Evolutionary conservation across 2,113 vertebrate genomes (phyloP).

Genomic region (Clarias magur): DNA sequence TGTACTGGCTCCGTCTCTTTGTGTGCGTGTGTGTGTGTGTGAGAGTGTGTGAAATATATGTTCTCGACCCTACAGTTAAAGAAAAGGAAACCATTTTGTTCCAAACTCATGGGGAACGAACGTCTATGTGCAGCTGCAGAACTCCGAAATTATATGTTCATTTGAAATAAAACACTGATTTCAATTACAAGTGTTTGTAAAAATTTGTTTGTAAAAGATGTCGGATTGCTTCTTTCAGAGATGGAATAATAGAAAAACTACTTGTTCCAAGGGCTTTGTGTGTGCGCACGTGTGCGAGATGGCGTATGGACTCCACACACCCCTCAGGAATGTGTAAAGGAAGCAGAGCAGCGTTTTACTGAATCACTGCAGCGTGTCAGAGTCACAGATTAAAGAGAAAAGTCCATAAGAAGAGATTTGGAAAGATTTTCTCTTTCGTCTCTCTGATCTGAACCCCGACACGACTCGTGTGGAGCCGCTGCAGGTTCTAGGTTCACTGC

Average conservation of each 20-base stretch:
- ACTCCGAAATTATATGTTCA: neutral
- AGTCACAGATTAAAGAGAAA: too few relatives aligned
- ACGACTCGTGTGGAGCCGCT: neutral
- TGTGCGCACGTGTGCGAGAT: too few relatives aligned
- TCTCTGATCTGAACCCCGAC: neutral
- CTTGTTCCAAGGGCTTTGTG: too few relatives aligned
- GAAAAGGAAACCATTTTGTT: neutral
- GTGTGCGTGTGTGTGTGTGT: too few relatives aligned
- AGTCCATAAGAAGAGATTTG: too few relatives aligned
- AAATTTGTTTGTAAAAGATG: neutral
- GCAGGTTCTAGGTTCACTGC: neutral
- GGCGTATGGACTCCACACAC: too few relatives aligned
- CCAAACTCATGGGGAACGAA: neutral
- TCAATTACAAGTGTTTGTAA: neutral
- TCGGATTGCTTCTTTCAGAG: neutral
- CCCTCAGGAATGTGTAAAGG: too few relatives aligned
- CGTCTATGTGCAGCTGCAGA: neutral
- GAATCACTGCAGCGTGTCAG: too few relatives aligned
- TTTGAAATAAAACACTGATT: neutral
- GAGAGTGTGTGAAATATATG: too few relatives aligned
- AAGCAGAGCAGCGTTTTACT: too few relatives aligned
- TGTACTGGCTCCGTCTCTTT: neutral
- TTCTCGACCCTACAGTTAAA: neutral
- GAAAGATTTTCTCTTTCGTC: neutral
- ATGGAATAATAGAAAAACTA: too few relatives aligned